Evolutionary conservation across 2,888 invertebrate genomes (phyloP).

Genomic region (Nemotelus pantherinus): DNA sequence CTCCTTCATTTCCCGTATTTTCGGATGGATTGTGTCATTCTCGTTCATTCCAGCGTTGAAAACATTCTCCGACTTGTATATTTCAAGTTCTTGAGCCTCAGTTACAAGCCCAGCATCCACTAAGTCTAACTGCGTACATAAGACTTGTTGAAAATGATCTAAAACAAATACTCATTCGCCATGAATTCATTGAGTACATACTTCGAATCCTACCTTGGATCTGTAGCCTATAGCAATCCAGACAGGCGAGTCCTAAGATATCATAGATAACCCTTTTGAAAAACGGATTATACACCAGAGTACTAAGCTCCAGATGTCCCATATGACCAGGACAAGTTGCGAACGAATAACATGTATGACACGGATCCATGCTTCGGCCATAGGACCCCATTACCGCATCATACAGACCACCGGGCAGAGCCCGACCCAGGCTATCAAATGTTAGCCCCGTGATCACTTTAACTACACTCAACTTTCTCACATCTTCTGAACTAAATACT

Average conservation of each 20-base stretch:
- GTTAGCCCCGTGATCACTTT: slow-evolving; percentile 81
- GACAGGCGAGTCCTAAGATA: slow-evolving; percentile 75
- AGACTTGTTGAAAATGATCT: slow-evolving; percentile 63
- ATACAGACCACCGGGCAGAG: slow-evolving; percentile 87
- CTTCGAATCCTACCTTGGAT: slow-evolving; percentile 66
- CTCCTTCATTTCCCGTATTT: slow-evolving; percentile 66
- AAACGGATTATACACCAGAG: slow-evolving; percentile 91
- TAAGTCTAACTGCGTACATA: slow-evolving; percentile 73
- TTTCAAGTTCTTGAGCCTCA: slow-evolving; percentile 76
- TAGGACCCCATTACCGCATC: slow-evolving; percentile 80
- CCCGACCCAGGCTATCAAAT: slow-evolving; percentile 85
- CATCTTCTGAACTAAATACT: slow-evolving; percentile 79
- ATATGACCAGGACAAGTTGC: slow-evolving; percentile 89
- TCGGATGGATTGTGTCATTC: slow-evolving; percentile 63
- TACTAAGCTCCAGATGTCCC: slow-evolving; percentile 90
- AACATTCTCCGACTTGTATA: slow-evolving; percentile 60
- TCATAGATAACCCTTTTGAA: slow-evolving; percentile 79
- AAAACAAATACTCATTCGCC: slow-evolving; percentile 41
- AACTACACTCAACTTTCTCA: slow-evolving; percentile 80
- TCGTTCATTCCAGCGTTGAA: slow-evolving; percentile 57
- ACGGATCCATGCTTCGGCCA: slow-evolving; percentile 69
- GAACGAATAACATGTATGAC: slow-evolving; percentile 79
- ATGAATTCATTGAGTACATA: background rate
- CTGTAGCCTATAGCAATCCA: slow-evolving; percentile 76
- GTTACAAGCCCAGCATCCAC: slow-evolving; percentile 79